Percentiles rank a stretch among this genome's conserved stretches.
Conservation (phyloP, 1,140 invertebrate species). For the Diorhabda sublineata region DNA sequence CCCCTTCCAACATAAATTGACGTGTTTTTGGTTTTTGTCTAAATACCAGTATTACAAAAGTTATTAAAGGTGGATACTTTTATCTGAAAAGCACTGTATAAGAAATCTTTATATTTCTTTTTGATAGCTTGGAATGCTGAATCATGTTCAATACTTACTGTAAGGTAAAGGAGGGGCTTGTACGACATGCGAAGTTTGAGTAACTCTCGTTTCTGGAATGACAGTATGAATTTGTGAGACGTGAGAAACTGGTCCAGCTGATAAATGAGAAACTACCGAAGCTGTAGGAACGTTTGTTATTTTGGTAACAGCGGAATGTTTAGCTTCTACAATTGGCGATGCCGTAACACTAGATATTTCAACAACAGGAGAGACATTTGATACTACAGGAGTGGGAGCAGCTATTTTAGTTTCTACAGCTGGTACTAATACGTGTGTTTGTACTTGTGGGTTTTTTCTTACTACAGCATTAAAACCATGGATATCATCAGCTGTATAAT, state of each 20-base stretch:
- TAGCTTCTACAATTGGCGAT: not conserved
- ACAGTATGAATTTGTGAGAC: no score
- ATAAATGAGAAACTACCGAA: no score
- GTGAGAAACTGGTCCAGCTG: no score
- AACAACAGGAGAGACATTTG: slow-evolving; percentile 16
- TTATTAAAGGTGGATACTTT: no score
- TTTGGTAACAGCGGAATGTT: not conserved
- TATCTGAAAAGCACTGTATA: no score
- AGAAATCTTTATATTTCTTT: no score
- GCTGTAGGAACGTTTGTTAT: not conserved
- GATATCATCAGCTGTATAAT: slow-evolving; percentile 58
- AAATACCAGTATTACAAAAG: no score
- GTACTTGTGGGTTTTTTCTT: slow-evolving; percentile 34
- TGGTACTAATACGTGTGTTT: slow-evolving; percentile 21
- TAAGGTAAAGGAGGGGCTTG: slow-evolving; percentile 15
- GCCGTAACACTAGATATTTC: not conserved
- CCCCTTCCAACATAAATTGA: no score
- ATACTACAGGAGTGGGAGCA: slow-evolving; percentile 37
- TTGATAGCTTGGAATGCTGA: not conserved
- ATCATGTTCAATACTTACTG: slow-evolving; percentile 1
- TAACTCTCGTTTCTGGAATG: no score
- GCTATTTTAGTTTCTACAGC: slow-evolving; percentile 35
- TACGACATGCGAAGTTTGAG: not conserved
- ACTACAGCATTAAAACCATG: slow-evolving; percentile 50
- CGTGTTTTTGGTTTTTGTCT: no score